Base-by-base conservation (phyloP, 2,797 vertebrate species). In the Danio aesculapii region DNA sequence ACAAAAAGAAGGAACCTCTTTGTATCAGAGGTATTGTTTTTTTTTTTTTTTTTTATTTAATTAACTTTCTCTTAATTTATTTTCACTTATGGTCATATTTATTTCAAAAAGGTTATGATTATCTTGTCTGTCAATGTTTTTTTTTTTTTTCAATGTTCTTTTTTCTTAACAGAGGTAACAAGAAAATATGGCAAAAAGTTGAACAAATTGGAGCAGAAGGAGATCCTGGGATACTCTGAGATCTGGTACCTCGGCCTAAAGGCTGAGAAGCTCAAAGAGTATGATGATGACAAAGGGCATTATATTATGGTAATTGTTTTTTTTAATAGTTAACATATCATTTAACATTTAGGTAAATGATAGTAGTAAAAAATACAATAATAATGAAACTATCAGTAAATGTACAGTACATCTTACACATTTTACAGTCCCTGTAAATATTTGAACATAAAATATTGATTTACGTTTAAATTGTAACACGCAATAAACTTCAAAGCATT, bases 241-340 rank as follows among this genome's bases (percentile, higher is more conserved):
- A 86, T 95, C 49, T 95, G 93, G 94, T 94, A 90, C 90, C 91
- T 95, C 85, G 93, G 94, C 3, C 90, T 93, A 55, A 90, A 92
- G 59, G 90, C 93, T 52, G 76, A 92, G 81, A 94, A 94, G 78
- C 89, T 93, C 77, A 86, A 89, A 5, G 82, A 88, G 77, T 39
- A 92, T 2, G 93, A 93, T 77, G 92, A 94, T 50, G 90, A 91
- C 16, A 92, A 90, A 2, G 93, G 93, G 53, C 92, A 88, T 80
- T 94, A 94, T 59, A 68, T 88, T 68, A 93, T 93, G 92, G 94
- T 94, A 87, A 19, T 10, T 19, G 9, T 19, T 19, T 19, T 58
- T 19, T 10, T 58, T 17, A 19, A 17, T 57, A 9, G 17, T 19
- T n/a, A n/a, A 57, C 8, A n/a, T 57, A 4, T 19, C n/a, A n/a